phyloP scores from a whole-genome alignment of 1,140 invertebrate genomes.

The Musca domestica region DNA sequence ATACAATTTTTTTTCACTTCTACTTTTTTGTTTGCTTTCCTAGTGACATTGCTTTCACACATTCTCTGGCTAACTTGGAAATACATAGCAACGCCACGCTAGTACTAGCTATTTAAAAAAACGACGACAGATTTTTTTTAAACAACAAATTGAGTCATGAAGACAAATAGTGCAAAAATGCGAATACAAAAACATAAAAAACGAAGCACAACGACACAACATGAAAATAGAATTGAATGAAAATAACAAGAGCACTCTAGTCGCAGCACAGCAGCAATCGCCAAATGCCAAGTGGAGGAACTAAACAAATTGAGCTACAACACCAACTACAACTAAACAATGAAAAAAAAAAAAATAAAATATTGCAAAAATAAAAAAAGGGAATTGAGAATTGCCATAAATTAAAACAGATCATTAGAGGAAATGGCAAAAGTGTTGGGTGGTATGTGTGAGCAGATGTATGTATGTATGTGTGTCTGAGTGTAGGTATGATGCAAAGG shows the following conservation, averaged over 20 bases:
- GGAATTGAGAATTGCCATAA: constrained; percentile 3
- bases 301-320: neutral
- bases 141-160: constrained; percentile 12
- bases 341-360: constrained; percentile 8
- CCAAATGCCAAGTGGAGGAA: neutral
- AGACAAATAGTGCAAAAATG: neutral
- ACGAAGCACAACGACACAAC: neutral
- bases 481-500: too few species aligned
- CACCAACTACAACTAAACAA: neutral
- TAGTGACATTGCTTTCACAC: constrained; percentile 18
- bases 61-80: neutral
- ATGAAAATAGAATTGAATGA: too few species aligned
- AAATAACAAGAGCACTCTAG: too few species aligned
- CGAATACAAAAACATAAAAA: neutral
- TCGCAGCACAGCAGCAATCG: too few species aligned
- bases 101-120: neutral
- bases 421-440: neutral
- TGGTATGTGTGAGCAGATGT: too few species aligned
- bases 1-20: too few species aligned
- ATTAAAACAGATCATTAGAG: constrained; percentile 15
- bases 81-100: neutral
- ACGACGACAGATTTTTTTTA: neutral
- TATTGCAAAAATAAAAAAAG: too few species aligned
- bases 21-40: too few species aligned
- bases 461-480: too few species aligned